A percentile compares a stretch with the other conserved stretches of the same genome.
These are phyloP conservation scores for Petaurus breviceps DNA, from an alignment of 2,113 vertebrate species.

Conservation along the genomic window DNA sequence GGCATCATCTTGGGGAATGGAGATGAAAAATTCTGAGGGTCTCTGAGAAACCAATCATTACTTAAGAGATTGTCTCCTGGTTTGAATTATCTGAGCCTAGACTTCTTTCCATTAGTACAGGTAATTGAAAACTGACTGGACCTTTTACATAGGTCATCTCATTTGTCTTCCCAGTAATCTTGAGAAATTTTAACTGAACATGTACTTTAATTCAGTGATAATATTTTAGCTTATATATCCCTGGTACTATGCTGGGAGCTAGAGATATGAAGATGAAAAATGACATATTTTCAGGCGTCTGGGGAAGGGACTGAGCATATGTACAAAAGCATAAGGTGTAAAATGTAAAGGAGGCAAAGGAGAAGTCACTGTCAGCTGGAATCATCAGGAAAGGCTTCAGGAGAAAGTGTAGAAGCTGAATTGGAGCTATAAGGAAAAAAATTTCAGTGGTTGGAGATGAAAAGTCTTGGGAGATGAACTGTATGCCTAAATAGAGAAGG, in stretches of 20 bases:
- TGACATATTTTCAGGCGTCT: background rate
- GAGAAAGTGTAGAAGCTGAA: background rate
- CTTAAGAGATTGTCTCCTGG: background rate
- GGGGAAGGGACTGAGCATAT: background rate
- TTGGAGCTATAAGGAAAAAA: background rate
- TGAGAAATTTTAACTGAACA: background rate
- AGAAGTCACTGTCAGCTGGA: background rate
- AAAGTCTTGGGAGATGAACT: background rate
- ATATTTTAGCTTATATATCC: background rate
- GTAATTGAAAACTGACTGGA: background rate
- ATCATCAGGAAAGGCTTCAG: background rate
- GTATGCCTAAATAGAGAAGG: background rate
- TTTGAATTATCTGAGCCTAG: background rate
- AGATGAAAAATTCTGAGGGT: background rate
- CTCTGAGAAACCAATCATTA: background rate
- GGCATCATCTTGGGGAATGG: background rate
- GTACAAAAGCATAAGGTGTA: background rate
- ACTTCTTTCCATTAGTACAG: background rate
- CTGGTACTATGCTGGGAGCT: background rate
- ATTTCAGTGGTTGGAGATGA: background rate
- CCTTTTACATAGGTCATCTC: background rate
- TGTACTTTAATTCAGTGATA: background rate
- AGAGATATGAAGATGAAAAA: background rate
- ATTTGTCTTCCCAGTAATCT: background rate
- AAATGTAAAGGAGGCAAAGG: background rate